Evolutionary conservation across 2,888 invertebrate genomes (phyloP).

Genomic region (Drosophila borealis): DNA sequence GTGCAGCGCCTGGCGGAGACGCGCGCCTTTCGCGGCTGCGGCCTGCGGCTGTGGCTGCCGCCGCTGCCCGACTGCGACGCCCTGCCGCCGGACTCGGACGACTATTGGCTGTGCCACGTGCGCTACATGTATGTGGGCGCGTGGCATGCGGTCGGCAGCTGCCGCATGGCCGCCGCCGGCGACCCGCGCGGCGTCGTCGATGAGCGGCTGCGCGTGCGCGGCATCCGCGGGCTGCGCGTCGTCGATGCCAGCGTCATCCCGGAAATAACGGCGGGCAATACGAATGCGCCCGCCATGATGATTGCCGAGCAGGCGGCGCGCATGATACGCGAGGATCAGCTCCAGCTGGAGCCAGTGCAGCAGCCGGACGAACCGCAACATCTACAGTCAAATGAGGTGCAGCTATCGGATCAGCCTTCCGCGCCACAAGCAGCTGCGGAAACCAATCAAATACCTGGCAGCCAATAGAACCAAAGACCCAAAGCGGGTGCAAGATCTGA

Average conservation of each 20-base stretch:
- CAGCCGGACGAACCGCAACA: neutral
- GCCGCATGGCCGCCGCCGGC: constrained; percentile 87
- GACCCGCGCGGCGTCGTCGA: constrained; percentile 86
- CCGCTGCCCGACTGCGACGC: constrained; percentile 72
- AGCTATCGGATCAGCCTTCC: too few relatives aligned
- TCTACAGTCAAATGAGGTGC: neutral
- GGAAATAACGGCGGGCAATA: constrained; percentile 90
- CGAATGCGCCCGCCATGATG: constrained; percentile 94
- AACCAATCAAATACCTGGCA: constrained; percentile 17
- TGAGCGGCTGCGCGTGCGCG: constrained; percentile 86
- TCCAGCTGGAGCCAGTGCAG: too few relatives aligned
- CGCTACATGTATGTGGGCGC: constrained; percentile 86
- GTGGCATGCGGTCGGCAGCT: constrained; percentile 90
- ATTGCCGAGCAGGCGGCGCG: constrained; percentile 93
- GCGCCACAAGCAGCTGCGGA: neutral
- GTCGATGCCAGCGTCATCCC: constrained; percentile 94
- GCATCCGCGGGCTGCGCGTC: constrained; percentile 89
- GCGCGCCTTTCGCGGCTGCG: constrained; percentile 83
- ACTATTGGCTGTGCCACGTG: constrained; percentile 87
- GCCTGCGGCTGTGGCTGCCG: constrained; percentile 74
- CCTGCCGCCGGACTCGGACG: constrained; percentile 76
- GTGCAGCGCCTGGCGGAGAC: constrained; percentile 84
- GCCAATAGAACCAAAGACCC: neutral
- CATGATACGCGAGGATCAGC: constrained; percentile 57
- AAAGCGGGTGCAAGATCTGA: too few relatives aligned